Evolutionary conservation across 2,888 invertebrate genomes (phyloP), one percentile per base, ranked within the genome.

Genomic region (Caradrina kadenii): DNA sequence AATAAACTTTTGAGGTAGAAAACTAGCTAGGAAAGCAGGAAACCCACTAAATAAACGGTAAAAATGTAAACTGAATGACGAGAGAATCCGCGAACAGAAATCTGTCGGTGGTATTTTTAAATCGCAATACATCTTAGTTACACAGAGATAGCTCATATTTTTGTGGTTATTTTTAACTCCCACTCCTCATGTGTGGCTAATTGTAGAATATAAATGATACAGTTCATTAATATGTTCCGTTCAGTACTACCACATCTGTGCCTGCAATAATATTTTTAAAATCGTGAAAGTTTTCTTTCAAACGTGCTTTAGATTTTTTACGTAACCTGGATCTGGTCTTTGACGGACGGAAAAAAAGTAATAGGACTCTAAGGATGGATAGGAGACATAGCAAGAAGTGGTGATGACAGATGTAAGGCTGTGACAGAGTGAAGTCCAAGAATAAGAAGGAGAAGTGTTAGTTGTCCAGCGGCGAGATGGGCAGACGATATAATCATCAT

Each of bases 61-160:
- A 49, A 59, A 54, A 39, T 52, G 39, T 42, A n/a, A 31, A 53
- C 22, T 11, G 39, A 54, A n/a, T 56, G 5, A 15, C 22, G 11
- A 63, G 54, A 45, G 73, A 75, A 73, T 65, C 56, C 17, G 60
- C 64, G 35, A 54, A 22, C 56, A 81, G 58, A 73, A 55, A 71
- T 50, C 66, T 64, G 80, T 62, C 52, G 49, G 69, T 22, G 66
- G 58, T 82, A 80, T 82, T 80, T 80, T 69, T 69, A 80, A 71
- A 82, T 55, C 53, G 35, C 69, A 55, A 76, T 80, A 39, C 60
- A 58, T 80, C 80, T 75, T 79, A 76, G 59, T 82, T 83, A 69
- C 50, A 62, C 56, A n/a, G 54, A 45, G 63, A 79, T 76, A 63
- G 60, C 69, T 80, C 65, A 69, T 76, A 79, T 72, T 80, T 76